Evolutionary conservation across 2,113 vertebrate species (phyloP).

Genomic region (Petrocephalus microphthalmus): DNA sequence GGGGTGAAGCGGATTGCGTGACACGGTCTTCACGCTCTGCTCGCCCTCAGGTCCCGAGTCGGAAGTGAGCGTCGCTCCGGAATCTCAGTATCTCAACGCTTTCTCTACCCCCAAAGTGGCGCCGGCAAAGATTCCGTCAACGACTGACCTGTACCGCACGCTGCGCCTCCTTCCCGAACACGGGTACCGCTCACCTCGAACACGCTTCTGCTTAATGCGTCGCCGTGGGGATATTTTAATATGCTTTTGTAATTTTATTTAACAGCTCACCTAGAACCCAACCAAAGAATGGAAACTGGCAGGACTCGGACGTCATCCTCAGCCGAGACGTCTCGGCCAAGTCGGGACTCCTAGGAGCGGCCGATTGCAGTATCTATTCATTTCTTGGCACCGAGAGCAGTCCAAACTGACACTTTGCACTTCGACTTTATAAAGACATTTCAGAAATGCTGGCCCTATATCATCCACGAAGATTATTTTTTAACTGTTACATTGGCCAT

Average conservation of each 20-base stretch:
- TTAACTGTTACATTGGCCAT: slow-evolving; percentile 25
- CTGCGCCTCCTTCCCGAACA: slow-evolving; percentile 54
- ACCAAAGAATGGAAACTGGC: slow-evolving; percentile 47
- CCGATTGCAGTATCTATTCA: slow-evolving; percentile 51
- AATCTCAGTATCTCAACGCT: slow-evolving; percentile 32
- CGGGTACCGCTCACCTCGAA: slow-evolving; percentile 60
- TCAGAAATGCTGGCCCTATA: not conserved
- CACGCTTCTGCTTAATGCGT: not conserved
- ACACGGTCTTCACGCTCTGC: not conserved
- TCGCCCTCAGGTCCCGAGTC: slow-evolving; percentile 53
- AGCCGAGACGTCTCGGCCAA: slow-evolving; percentile 33
- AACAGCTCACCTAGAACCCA: slow-evolving; percentile 34
- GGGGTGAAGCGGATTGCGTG: not conserved
- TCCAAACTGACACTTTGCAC: slow-evolving; percentile 36
- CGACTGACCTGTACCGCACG: slow-evolving; percentile 64
- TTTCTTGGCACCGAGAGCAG: slow-evolving; percentile 50
- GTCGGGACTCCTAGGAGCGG: slow-evolving; percentile 35
- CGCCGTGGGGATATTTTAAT: too few species aligned
- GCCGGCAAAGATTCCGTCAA: slow-evolving; percentile 52
- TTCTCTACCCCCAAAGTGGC: slow-evolving; percentile 59
- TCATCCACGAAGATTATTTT: slow-evolving; percentile 15
- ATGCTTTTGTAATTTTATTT: not conserved
- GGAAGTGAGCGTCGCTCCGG: slow-evolving; percentile 47
- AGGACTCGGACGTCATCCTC: slow-evolving; percentile 39
- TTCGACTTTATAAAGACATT: not conserved